Evolutionary conservation across 2,113 vertebrate species (phyloP).

Genomic region (Orcinus orca): DNA sequence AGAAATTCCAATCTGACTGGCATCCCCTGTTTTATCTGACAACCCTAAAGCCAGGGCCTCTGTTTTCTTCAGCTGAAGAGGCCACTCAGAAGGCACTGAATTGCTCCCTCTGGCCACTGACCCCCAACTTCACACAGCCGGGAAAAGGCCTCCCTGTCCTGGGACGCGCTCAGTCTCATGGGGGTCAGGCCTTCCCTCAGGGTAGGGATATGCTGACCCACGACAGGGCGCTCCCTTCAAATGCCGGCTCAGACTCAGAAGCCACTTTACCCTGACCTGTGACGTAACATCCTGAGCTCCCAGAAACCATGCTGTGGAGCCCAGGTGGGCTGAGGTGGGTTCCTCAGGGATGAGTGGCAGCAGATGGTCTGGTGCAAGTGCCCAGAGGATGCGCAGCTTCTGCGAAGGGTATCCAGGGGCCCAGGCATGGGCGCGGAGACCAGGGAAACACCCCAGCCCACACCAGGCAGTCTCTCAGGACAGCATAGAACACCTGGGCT

Average conservation of each 20-base stretch:
- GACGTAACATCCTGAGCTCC: not conserved
- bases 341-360: not conserved
- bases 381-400: not conserved
- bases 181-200: not conserved
- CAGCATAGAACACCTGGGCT: not conserved
- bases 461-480: not conserved
- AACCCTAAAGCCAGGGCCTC: not conserved
- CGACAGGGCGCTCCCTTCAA: not conserved
- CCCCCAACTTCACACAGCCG: not conserved
- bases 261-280: not conserved
- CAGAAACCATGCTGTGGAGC: not conserved
- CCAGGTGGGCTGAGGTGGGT: not conserved
- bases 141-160: not conserved
- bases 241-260: not conserved
- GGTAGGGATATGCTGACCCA: not conserved
- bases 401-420: not conserved
- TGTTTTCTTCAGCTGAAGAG: not conserved
- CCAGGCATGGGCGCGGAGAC: not conserved
- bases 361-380: too few species aligned
- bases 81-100: not conserved
- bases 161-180: not conserved
- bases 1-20: not conserved
- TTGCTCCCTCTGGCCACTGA: not conserved
- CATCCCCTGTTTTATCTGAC: not conserved
- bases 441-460: not conserved